A percentile compares a stretch with the other conserved stretches of the same genome.
Evolutionary conservation across 23 tunicate species (phyloP).

Genomic region (Trididemnum miniatum): DNA sequence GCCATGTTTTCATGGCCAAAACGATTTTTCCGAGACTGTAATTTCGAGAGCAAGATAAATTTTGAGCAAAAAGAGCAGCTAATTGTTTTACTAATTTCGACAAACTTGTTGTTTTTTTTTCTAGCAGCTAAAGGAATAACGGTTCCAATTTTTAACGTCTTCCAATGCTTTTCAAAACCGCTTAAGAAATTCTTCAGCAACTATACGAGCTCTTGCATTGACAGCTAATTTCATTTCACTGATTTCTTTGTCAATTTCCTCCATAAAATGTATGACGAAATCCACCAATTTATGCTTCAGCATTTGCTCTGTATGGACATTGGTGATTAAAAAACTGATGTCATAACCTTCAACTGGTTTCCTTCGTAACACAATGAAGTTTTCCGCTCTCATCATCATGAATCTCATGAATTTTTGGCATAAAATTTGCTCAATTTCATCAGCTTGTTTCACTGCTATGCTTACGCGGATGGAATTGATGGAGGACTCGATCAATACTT

Average conservation of each 20-base stretch:
- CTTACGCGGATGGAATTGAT: constrained; percentile 95
- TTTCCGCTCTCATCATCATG: constrained; percentile 99
- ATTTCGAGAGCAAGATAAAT: too few relatives aligned
- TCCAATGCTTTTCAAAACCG: constrained; percentile 11
- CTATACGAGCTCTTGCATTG: constrained; percentile 95
- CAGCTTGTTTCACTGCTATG: constrained; percentile 98
- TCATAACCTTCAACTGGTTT: constrained; percentile 96
- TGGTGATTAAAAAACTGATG: constrained; percentile 96
- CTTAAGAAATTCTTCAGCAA: constrained; percentile 97
- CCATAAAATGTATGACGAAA: constrained; percentile 86
- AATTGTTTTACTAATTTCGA: too few relatives aligned
- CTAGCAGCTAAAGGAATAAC: too few relatives aligned
- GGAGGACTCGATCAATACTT: constrained; percentile 96
- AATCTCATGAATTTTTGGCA: constrained; percentile 91
- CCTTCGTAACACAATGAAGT: constrained; percentile 80
- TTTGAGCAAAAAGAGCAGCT: too few relatives aligned
- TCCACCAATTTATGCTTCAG: constrained; percentile 31
- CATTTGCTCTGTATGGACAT: constrained; percentile 91
- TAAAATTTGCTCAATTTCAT: constrained; percentile 97
- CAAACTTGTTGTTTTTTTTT: too few relatives aligned
- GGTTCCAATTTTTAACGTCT: too few relatives aligned
- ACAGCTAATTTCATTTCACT: constrained; percentile 97
- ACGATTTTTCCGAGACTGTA: too few relatives aligned
- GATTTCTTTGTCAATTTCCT: constrained; percentile 98
- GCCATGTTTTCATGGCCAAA: too few relatives aligned